A percentile compares a stretch with the other conserved stretches of the same genome.
Conservation (phyloP, 2,888 invertebrate genomes). For the Acronicta leporina region DNA sequence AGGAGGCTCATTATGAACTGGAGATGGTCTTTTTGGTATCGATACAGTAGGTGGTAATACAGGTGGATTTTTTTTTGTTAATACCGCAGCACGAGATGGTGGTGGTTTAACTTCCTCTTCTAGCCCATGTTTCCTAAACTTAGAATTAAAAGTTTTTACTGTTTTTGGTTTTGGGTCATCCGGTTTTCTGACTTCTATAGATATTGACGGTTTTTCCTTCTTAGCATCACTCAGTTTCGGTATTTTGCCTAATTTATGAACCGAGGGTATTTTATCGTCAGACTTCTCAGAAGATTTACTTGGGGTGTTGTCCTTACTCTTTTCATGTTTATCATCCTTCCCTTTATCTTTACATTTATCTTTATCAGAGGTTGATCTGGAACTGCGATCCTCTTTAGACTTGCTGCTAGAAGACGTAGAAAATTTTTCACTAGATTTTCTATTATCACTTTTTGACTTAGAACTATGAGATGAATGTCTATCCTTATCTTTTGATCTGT, state of each 20-base stretch:
- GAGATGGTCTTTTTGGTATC: slow-evolving; percentile 85
- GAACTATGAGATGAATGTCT: slow-evolving; percentile 75
- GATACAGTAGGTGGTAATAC: slow-evolving; percentile 82
- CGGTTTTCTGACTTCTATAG: slow-evolving; percentile 93
- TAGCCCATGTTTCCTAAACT: slow-evolving; percentile 96
- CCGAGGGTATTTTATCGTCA: slow-evolving; percentile 91
- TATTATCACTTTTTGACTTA: slow-evolving; percentile 80
- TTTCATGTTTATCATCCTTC: slow-evolving; percentile 63
- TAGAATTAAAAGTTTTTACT: slow-evolving; percentile 96
- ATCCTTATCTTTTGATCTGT: slow-evolving; percentile 65
- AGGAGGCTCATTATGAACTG: slow-evolving; percentile 86
- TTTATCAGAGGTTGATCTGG: slow-evolving; percentile 68
- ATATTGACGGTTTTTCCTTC: slow-evolving; percentile 93
- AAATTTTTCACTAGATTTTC: slow-evolving; percentile 70
- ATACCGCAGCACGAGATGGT: slow-evolving; percentile 91
- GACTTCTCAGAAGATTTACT: slow-evolving; percentile 89
- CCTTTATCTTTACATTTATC: slow-evolving; percentile 71
- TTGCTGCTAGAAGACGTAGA: slow-evolving; percentile 74
- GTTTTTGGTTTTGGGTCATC: slow-evolving; percentile 94
- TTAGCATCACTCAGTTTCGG: slow-evolving; percentile 91
- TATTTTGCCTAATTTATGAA: slow-evolving; percentile 94
- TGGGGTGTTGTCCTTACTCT: slow-evolving; percentile 65
- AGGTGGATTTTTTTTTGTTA: slow-evolving; percentile 87
- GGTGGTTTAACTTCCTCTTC: slow-evolving; percentile 97
- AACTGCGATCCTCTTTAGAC: slow-evolving; percentile 73